phyloP scores from a whole-genome alignment of 2,113 vertebrate genomes.

The Ammodytes marinus region DNA sequence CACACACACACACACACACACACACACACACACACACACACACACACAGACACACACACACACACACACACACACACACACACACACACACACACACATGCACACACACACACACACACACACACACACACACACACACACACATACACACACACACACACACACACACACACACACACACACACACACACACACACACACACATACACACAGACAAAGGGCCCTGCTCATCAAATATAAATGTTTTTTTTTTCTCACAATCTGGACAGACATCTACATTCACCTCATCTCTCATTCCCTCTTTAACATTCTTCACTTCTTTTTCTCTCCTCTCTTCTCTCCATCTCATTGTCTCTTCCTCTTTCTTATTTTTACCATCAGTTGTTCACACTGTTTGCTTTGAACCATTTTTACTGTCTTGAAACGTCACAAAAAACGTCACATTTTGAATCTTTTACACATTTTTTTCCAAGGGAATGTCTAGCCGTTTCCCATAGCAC shows the following conservation, averaged over 20 bases:
- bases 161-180: neutral
- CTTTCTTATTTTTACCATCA: neutral
- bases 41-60: neutral
- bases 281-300: neutral
- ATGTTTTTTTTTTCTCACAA: slow-evolving; percentile 38
- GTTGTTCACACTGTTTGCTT: too few relatives aligned
- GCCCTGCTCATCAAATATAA: slow-evolving; percentile 40
- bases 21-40: slow-evolving; percentile 6
- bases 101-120: neutral
- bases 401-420: too few relatives aligned
- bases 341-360: neutral
- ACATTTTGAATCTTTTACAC: too few relatives aligned
- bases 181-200: too few relatives aligned
- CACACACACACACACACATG: neutral
- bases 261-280: slow-evolving; percentile 29
- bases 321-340: neutral
- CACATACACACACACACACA: neutral
- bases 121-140: too few relatives aligned
- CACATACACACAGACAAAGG: slow-evolving; percentile 1
- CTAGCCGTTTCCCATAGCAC: too few relatives aligned
- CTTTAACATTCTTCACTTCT: neutral
- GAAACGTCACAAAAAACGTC: too few relatives aligned
- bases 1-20: slow-evolving; percentile 9
- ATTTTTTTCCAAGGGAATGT: too few relatives aligned
- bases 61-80: slow-evolving; percentile 6